A percentile compares a stretch with the other conserved stretches of the same genome.
Evolutionary conservation across 1,140 invertebrate species (phyloP).

Genomic region (Asbolus verrucosus): DNA sequence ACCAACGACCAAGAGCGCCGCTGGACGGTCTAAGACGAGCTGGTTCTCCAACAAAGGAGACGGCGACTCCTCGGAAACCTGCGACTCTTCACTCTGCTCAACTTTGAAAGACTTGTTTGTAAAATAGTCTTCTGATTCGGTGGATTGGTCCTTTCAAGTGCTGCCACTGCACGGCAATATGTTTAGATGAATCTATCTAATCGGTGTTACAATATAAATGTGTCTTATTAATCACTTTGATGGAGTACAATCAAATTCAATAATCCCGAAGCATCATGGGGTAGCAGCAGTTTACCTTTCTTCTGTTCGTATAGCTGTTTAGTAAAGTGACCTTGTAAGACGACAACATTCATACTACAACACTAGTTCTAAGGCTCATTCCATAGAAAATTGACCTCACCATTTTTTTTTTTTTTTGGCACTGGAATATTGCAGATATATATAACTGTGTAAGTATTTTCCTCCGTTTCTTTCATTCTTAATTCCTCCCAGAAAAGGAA

Average conservation of each 20-base stretch:
- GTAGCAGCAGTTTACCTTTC: neutral
- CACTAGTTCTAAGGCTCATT: neutral
- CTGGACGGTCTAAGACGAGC: conserved; percentile 56
- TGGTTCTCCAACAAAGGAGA: conserved; percentile 71
- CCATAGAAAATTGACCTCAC: too few species aligned
- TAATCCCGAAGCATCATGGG: neutral
- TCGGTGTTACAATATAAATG: conserved; percentile 56
- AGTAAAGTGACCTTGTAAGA: conserved; percentile 42
- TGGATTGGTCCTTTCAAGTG: conserved; percentile 4
- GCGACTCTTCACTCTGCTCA: conserved; percentile 81
- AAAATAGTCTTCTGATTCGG: conserved; percentile 69
- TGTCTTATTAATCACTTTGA: conserved; percentile 54
- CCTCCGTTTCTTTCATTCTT: too few species aligned
- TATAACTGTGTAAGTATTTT: too few species aligned
- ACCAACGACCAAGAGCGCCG: conserved; percentile 58
- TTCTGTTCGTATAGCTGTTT: conserved; percentile 36
- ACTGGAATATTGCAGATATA: too few species aligned
- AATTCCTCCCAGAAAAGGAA: too few species aligned
- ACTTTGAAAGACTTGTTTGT: conserved; percentile 87
- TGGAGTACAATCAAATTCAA: conserved; percentile 55
- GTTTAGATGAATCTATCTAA: conserved; percentile 48
- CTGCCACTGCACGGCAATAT: conserved; percentile 42
- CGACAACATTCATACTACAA: neutral
- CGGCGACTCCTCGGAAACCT: conserved; percentile 74
- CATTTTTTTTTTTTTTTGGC: too few species aligned